Percentiles rank a stretch among this genome's conserved stretches.
Conservation (phyloP, 2,797 vertebrate genomes). For the Acanthopagrus latus region DNA sequence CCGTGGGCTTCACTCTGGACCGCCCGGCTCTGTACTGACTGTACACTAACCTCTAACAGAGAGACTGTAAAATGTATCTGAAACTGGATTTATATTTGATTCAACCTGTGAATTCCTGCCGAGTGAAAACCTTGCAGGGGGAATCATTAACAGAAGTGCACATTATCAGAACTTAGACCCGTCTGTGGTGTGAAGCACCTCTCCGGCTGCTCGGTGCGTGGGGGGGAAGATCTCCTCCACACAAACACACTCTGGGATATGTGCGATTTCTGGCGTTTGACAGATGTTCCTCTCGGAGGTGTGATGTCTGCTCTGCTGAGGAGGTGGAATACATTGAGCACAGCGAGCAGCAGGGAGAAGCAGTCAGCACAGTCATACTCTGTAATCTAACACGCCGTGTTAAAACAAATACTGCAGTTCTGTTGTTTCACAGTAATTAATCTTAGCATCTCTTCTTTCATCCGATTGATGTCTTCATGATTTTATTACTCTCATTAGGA, state of each 20-base stretch:
- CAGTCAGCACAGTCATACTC: conserved; percentile 34
- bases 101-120: conserved; percentile 44
- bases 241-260: conserved; percentile 55
- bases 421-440: conserved; percentile 56
- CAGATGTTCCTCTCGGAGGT: conserved; percentile 72
- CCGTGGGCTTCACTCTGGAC: too few species aligned
- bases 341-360: conserved; percentile 41
- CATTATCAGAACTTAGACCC: conserved; percentile 65
- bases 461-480: conserved; percentile 58
- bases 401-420: conserved; percentile 45
- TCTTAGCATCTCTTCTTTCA: conserved; percentile 54
- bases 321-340: conserved; percentile 72
- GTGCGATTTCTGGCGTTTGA: conserved; percentile 70
- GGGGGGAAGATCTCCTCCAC: conserved; percentile 58
- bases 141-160: conserved; percentile 65
- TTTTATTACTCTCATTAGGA: conserved; percentile 68
- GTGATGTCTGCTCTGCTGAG: conserved; percentile 65
- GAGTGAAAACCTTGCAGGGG: conserved; percentile 51
- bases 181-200: conserved; percentile 59
- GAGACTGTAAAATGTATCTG: not conserved
- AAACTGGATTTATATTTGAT: conserved; percentile 26
- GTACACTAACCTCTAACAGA: too few species aligned
- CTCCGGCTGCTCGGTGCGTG: conserved; percentile 61
- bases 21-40: too few species aligned
- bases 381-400: conserved; percentile 50